Evolutionary conservation across 2,113 vertebrate genomes (phyloP), one percentile per base, ranked within the genome.

Genomic region (Cebus imitator): DNA sequence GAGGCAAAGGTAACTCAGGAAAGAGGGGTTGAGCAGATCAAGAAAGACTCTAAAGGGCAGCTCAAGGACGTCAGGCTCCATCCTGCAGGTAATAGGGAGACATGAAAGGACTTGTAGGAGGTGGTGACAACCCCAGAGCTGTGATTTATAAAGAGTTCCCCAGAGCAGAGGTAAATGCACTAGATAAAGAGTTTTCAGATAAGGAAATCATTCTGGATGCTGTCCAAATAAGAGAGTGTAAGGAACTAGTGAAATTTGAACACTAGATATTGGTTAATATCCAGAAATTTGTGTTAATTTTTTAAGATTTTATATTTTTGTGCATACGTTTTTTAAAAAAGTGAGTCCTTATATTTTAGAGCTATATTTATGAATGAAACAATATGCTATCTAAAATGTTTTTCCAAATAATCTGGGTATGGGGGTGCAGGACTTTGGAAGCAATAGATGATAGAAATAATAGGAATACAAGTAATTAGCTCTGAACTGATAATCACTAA

Each of bases 131-230:
- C 12, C 25, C 79, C 43, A 27, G 50, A 35, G 52, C 2, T 89
- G 20, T 11, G 43, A 78, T 25, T 30, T 73, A 14, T 1, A 11
- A 52, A 48, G 61, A 4, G 1, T 18, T 66, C 5, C 5, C 10
- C 13, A 11, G 23, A 80, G 27, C n/a, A n/a, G 1, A 16, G 5
- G 2, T 7, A 13, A 32, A 17, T 9, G 1, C 52, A 6, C 6
- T 25, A 37, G 48, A 45, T 45, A 8, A 35, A 76, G 45, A 83
- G 16, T 21, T 10, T n/a, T 20, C 35, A 8, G 8, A 30, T 23
- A 43, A 43, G 20, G 58, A 73, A 45, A 32, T n/a, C 45, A 20
- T 55, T 75, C 37, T 32, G 55, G 50, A 20, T 88, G 32, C 82
- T 35, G 25, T 30, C 82, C 32, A 35, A 18, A 23, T 40, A 37